A percentile compares a stretch with the other conserved stretches of the same genome.
Conservation (phyloP, 2,797 vertebrate genomes). For the Saxicola maurus region DNA sequence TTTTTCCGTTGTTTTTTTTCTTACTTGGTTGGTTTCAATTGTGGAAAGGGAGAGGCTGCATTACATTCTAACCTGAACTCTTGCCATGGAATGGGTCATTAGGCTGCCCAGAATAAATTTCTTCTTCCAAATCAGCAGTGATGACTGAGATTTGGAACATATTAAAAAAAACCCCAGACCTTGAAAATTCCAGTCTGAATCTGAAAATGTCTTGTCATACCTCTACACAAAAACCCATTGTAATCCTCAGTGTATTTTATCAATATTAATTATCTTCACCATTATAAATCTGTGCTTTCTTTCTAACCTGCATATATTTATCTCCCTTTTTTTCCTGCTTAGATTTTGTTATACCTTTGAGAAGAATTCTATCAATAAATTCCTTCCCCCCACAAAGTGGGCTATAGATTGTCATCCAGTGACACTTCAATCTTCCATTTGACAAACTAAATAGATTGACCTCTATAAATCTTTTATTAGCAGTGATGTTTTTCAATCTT, state of each 20-base stretch:
- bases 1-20: neutral
- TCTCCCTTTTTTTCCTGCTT: neutral
- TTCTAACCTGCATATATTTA: neutral
- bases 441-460: conserved; percentile 19
- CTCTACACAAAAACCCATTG: neutral
- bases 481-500: conserved; percentile 17
- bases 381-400: neutral
- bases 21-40: neutral
- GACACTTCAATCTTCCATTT: neutral
- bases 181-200: neutral
- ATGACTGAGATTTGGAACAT: neutral
- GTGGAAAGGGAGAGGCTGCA: neutral
- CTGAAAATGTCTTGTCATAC: neutral
- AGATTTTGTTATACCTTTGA: neutral
- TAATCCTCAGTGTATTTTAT: neutral
- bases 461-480: conserved; percentile 35
- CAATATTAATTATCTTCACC: neutral
- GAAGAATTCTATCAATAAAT: neutral
- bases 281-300: neutral
- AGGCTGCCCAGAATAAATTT: neutral
- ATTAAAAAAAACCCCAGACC: neutral
- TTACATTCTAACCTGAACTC: neutral
- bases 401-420: neutral
- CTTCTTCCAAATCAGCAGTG: neutral
- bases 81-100: neutral